phyloP scores from a whole-genome alignment of 1,140 invertebrate species.

The Aphelinus certus region DNA sequence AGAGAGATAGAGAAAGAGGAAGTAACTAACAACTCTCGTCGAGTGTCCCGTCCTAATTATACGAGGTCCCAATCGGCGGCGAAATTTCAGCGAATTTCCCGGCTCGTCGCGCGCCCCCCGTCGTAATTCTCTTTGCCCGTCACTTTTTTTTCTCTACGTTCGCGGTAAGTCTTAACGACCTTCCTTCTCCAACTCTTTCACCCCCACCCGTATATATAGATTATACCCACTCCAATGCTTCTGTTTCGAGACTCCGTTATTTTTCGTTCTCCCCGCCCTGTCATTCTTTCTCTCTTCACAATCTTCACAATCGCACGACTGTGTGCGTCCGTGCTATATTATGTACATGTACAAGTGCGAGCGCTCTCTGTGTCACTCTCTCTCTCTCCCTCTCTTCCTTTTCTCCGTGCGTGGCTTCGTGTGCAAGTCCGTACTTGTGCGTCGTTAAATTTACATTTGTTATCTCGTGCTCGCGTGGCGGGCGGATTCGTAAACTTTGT shows the following conservation, averaged over 20 bases:
- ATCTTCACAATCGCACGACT: too few relatives aligned
- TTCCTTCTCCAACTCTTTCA: neutral
- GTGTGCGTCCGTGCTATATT: too few relatives aligned
- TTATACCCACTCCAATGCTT: neutral
- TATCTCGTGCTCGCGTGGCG: constrained; percentile 52
- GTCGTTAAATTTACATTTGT: constrained; percentile 56
- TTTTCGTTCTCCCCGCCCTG: neutral
- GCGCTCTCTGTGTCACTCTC: neutral
- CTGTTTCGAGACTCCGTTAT: neutral
- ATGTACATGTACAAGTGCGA: neutral
- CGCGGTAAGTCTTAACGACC: neutral
- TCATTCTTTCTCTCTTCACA: neutral
- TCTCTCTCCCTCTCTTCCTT: neutral
- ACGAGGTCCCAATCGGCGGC: constrained; percentile 3
- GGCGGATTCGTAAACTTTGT: constrained; percentile 61
- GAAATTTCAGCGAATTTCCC: neutral
- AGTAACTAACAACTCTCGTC: neutral
- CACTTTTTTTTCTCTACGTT: neutral
- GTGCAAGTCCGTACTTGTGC: constrained; percentile 35
- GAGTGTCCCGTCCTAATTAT: neutral
- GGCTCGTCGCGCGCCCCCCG: neutral
- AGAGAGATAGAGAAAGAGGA: constrained; percentile 11
- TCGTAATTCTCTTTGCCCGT: neutral
- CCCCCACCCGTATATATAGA: neutral
- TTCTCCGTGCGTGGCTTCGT: constrained; percentile 33